Evolutionary conservation across 2,888 invertebrate genomes (phyloP), one percentile per base, ranked within the genome.

Genomic region (Sipha maydis): DNA sequence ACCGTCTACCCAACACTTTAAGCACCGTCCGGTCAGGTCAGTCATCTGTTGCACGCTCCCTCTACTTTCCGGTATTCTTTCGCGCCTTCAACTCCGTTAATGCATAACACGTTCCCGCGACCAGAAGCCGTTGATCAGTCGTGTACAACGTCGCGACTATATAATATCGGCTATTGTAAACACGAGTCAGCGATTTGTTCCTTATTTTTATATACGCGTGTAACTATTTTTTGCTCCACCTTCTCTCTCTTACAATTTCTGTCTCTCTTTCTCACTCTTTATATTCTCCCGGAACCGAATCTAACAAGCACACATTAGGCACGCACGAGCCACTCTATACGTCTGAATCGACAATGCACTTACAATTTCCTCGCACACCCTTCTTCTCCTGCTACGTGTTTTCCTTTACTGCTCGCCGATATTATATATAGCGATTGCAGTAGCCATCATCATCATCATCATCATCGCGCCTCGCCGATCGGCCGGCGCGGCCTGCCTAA

Each of bases 251-350:
- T 7, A 2, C 1, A 25, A 17, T 14, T 28, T 38, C 69, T 38
- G 14, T 76, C 76, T 61, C 34, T 38, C 7, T 38, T 14, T 76
- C 76, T 61, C 34, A n/a, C 7, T 31, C 28, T 17, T 34, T 34
- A 2, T 34, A 34, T 34, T 38, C 83, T 17, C 61, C 3, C 25
- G 28, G 41, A 48, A 48, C 77, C 71, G 85, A 80, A 84, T 88
- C 80, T 88, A 88, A 88, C 86, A 38, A 88, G 86, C 61, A 73
- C 56, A 41, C 54, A 61, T 88, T 88, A 88, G 89, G 77, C 56
- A 89, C 89, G 89, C 89, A 89, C 89, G 89, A 89, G 89, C 89
- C 83, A 11, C 38, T 3, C 61, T 25, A 7, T 61, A 61, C 61
- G 83, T 75, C 31, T 73, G 34, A 73, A 48, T 79, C 73, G 34